Base-by-base conservation (phyloP, 2,888 invertebrate genomes). In the Invenusta paracnida region DNA sequence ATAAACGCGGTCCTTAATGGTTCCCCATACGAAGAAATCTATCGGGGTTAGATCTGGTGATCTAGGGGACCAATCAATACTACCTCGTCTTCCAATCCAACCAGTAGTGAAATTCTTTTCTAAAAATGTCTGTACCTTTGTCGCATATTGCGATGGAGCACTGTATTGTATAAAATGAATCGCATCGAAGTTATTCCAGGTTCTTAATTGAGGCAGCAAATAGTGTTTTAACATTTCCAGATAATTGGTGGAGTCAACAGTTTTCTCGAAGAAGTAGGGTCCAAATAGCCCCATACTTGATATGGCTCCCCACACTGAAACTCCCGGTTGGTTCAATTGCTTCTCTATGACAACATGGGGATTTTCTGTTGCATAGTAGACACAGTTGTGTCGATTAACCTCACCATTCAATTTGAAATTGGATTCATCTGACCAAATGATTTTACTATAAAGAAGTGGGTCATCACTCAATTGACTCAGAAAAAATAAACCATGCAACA, bases 291-390 rank as follows among this genome's bases (percentile, higher is more conserved):
- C 48, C 5, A 17, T 48, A 48, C 48, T 48, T 48, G 48, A 48
- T 48, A 48, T 48, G 48, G 48, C 48, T n/a, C n/a, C n/a, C n/a
- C n/a, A n/a, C n/a, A 48, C 48, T 48, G 48, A 5, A 11, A 48
- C 5, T 17, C 48, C 48, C 17, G 48, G 48, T 48, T 48, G 48
- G 48, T 48, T 48, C 17, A 48, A 17, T 48, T 48, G 48, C 48
- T 48, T 48, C 48, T 48, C 48, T 17, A 48, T 17, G 17, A 48
- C 5, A 73, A 73, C 17, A 73, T 73, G 17, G 73, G 27, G 73
- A 73, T 73, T 73, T 73, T n/a, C 73, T 73, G 73, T 5, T 73
- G 73, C 73, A 73, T 73, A 73, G 73, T 73, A 73, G 73, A 73
- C 73, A 73, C 73, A 73, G 25, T 23, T 23, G 73, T 73, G 73